phyloP scores from a whole-genome alignment of 2,888 invertebrate species.

The Drosophila monieri region DNA sequence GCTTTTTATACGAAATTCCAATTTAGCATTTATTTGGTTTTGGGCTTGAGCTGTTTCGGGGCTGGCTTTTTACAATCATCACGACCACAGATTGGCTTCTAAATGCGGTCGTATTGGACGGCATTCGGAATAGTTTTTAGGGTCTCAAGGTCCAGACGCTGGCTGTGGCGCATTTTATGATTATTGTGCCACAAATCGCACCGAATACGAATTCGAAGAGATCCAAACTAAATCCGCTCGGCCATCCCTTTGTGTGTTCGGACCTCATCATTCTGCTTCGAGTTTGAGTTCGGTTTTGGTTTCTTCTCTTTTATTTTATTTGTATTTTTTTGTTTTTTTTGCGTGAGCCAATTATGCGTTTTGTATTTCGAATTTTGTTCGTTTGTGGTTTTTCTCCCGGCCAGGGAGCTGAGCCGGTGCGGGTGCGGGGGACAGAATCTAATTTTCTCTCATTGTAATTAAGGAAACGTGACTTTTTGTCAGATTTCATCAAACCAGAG shows the following conservation, averaged over 20 bases:
- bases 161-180: constrained; percentile 67
- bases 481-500: constrained; percentile 66
- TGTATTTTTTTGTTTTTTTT: constrained; percentile 70
- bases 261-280: constrained; percentile 33
- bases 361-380: constrained; percentile 61
- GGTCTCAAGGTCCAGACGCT: constrained; percentile 34
- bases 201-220: constrained; percentile 29
- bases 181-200: constrained; percentile 64
- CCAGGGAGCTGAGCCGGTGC: not conserved
- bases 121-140: constrained; percentile 59
- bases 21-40: constrained; percentile 52
- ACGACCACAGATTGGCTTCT: constrained; percentile 75
- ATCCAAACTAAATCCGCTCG: constrained; percentile 27
- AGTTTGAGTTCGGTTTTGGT: constrained; percentile 21
- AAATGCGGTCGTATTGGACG: constrained; percentile 47
- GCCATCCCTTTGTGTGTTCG: constrained; percentile 47
- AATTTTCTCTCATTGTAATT: constrained; percentile 74
- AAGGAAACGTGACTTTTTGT: constrained; percentile 77
- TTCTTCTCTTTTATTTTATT: constrained; percentile 36
- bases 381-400: constrained; percentile 60
- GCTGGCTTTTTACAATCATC: constrained; percentile 69
- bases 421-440: constrained; percentile 34
- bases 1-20: constrained; percentile 68
- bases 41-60: constrained; percentile 38
- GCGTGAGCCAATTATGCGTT: constrained; percentile 81